phyloP scores from a whole-genome alignment of 1,140 invertebrate genomes.

The Macrocentrus cingulum region DNA sequence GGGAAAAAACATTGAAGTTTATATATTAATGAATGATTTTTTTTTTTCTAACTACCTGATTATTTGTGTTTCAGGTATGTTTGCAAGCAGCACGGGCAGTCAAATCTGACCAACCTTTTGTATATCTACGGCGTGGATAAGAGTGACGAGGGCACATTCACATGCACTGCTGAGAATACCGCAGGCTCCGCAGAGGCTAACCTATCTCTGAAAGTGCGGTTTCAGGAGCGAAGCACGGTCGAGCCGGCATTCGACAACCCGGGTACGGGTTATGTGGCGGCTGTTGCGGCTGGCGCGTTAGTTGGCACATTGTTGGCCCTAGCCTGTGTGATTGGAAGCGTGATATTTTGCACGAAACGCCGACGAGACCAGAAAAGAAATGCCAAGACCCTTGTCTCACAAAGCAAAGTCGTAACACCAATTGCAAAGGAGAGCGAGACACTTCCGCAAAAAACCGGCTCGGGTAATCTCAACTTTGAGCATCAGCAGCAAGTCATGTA shows the following conservation, averaged over 20 bases:
- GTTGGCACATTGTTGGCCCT: constrained; percentile 47
- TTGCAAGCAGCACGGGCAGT: constrained; percentile 43
- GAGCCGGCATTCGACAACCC: constrained; percentile 44
- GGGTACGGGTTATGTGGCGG: constrained; percentile 43
- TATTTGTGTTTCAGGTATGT: constrained; percentile 41
- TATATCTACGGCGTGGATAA: constrained; percentile 42
- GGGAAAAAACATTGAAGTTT: too few species aligned
- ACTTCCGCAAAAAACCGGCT: constrained; percentile 14
- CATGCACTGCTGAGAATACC: constrained; percentile 79
- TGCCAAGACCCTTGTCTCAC: constrained; percentile 39
- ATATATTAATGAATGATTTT: too few species aligned
- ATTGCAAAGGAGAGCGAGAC: constrained; percentile 40
- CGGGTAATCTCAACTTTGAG: constrained; percentile 23
- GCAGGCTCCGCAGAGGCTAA: constrained; percentile 76
- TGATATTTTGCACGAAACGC: constrained; percentile 45
- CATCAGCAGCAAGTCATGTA: constrained; percentile 40
- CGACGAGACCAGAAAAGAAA: constrained; percentile 44
- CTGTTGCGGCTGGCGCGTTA: constrained; percentile 46
- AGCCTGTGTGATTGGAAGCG: constrained; percentile 44
- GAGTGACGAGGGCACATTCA: constrained; percentile 72
- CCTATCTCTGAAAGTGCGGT: constrained; percentile 67
- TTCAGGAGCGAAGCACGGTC: constrained; percentile 42
- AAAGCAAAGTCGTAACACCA: constrained; percentile 44
- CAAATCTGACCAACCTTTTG: constrained; percentile 46
- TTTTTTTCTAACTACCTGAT: too few species aligned